Evolutionary conservation across 2,797 vertebrate genomes (phyloP).

Genomic region (Micromesistius poutassou): DNA sequence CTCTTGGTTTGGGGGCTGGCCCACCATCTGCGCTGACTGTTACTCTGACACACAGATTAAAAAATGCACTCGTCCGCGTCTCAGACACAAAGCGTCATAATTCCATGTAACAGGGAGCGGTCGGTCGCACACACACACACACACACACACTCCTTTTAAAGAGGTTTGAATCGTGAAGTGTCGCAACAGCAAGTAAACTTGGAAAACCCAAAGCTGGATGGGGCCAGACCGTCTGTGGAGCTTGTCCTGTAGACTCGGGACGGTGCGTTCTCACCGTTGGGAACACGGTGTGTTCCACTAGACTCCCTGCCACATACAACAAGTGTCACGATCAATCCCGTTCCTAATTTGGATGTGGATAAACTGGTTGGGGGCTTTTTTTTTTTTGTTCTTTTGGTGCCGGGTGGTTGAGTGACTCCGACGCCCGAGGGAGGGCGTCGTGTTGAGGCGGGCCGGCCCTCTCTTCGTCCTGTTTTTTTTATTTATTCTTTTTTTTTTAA

Average conservation of each 20-base stretch:
- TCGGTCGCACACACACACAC: no score
- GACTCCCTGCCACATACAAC: not conserved
- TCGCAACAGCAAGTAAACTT: not conserved
- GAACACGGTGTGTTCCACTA: not conserved
- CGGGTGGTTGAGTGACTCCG: not conserved
- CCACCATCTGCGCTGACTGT: not conserved
- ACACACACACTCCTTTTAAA: not conserved
- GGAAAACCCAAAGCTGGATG: not conserved
- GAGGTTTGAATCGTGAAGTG: not conserved
- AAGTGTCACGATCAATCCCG: not conserved
- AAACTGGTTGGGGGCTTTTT: not conserved
- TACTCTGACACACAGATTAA: not conserved
- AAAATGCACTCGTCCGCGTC: not conserved
- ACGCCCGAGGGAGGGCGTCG: not conserved
- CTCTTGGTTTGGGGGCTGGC: not conserved
- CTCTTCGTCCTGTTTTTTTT: not conserved
- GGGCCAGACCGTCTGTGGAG: not conserved
- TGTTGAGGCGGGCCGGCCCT: not conserved
- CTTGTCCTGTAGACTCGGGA: not conserved
- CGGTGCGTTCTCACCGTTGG: not conserved
- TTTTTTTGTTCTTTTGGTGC: not conserved
- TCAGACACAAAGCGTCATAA: not conserved
- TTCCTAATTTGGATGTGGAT: not conserved
- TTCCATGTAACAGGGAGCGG: not conserved
- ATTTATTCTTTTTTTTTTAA: not conserved